Percentiles rank a stretch among this genome's conserved stretches.
These are phyloP conservation scores for Discoglossus pictus DNA, from an alignment of 2,797 vertebrate genomes.

Conservation along the genomic window DNA sequence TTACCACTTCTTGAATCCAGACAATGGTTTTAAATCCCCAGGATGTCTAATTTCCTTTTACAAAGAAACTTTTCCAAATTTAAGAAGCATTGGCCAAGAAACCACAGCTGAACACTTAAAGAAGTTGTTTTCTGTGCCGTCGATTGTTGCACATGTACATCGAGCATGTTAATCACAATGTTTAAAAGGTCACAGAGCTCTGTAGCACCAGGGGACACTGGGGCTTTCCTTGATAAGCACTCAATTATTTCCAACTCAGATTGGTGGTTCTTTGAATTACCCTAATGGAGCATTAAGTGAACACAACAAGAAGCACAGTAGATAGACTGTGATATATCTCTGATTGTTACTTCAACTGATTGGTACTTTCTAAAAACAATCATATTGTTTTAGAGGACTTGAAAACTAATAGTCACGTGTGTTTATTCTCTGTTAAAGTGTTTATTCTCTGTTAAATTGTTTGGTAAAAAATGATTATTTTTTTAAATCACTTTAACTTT, in stretches of 20 bases:
- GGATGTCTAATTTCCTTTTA: conserved; percentile 43
- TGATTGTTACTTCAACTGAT: conserved; percentile 51
- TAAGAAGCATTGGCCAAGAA: conserved; percentile 43
- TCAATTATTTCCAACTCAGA: conserved; percentile 53
- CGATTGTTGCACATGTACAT: conserved; percentile 44
- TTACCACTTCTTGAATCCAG: conserved; percentile 48
- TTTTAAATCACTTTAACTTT: conserved; percentile 41
- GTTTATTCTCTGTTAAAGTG: conserved; percentile 44
- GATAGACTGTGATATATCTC: conserved; percentile 48
- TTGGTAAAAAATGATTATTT: conserved; percentile 45
- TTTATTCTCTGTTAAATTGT: conserved; percentile 41
- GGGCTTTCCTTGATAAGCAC: conserved; percentile 52
- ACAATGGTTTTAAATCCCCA: conserved; percentile 43
- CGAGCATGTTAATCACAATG: conserved; percentile 49
- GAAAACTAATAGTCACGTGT: conserved; percentile 45
- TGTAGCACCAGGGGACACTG: conserved; percentile 47
- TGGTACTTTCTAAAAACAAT: conserved; percentile 52
- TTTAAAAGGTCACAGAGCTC: conserved; percentile 50
- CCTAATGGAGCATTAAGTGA: conserved; percentile 53
- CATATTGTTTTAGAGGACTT: conserved; percentile 45
- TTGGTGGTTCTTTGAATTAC: conserved; percentile 53
- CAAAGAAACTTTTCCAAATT: conserved; percentile 49
- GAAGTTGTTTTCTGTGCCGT: conserved; percentile 46
- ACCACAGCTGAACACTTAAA: conserved; percentile 43
- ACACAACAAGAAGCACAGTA: conserved; percentile 49